These are phyloP conservation scores for Ormyrus thymus DNA, from an alignment of 2,888 invertebrate genomes.

Conservation along the genomic window DNA sequence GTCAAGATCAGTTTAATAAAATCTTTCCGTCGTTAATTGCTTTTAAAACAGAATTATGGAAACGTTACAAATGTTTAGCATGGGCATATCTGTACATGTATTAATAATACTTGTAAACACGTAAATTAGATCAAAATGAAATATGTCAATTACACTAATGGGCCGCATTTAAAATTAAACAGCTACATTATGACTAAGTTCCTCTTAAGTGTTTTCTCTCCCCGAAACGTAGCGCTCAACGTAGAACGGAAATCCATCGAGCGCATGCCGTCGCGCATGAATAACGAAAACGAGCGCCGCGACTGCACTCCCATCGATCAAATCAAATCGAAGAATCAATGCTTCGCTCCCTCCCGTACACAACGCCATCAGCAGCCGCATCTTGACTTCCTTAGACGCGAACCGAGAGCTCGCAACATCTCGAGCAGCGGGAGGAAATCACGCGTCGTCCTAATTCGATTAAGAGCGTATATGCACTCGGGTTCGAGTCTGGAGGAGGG, in stretches of 20 bases:
- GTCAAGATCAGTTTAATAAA: no score
- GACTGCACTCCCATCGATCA: conserved; percentile 11
- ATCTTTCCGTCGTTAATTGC: no score
- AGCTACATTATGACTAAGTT: no score
- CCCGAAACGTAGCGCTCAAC: no score
- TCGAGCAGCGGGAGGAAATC: conserved; percentile 7
- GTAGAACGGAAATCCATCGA: not conserved
- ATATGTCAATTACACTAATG: no score
- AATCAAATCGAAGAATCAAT: conserved; percentile 5
- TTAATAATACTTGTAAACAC: no score
- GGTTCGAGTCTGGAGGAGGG: conserved; percentile 56
- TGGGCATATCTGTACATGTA: no score
- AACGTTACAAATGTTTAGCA: no score
- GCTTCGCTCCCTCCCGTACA: not conserved
- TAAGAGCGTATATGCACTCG: conserved; percentile 6
- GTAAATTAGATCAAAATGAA: no score
- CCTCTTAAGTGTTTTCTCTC: no score
- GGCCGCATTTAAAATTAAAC: no score
- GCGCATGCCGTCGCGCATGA: not conserved
- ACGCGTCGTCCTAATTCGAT: conserved; percentile 34
- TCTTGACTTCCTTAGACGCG: conserved; percentile 10
- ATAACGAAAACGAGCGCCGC: conserved; percentile 13
- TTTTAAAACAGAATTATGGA: no score
- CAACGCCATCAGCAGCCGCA: not conserved
- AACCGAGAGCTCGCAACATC: not conserved